Evolutionary conservation across 2,888 invertebrate species (phyloP).

Genomic region (Philereme vetulata): DNA sequence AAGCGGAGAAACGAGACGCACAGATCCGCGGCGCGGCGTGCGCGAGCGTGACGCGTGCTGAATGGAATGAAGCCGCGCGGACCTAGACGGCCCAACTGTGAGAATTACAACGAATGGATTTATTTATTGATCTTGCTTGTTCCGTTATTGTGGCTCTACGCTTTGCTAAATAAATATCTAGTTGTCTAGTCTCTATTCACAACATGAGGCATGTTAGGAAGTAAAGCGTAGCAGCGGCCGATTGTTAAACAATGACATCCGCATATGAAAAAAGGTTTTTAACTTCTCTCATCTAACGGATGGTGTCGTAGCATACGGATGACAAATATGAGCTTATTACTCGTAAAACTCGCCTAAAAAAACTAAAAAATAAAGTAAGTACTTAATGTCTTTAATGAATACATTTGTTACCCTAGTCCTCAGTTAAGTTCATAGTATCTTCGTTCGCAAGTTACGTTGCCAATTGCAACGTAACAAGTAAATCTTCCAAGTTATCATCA

Average conservation of each 20-base stretch:
- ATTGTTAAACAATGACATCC: slow-evolving; percentile 57
- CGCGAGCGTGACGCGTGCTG: slow-evolving; percentile 59
- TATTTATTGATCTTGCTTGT: slow-evolving; percentile 79
- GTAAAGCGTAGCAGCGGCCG: slow-evolving; percentile 34
- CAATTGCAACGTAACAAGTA: neutral
- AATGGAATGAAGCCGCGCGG: slow-evolving; percentile 78
- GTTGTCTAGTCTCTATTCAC: slow-evolving; percentile 48
- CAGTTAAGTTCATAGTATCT: too few species aligned
- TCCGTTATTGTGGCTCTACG: slow-evolving; percentile 71
- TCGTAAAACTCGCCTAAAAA: slow-evolving; percentile 20
- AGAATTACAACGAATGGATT: slow-evolving; percentile 81
- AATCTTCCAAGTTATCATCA: too few species aligned
- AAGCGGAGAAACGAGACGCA: slow-evolving; percentile 62
- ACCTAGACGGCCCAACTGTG: slow-evolving; percentile 63
- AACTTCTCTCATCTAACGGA: slow-evolving; percentile 25
- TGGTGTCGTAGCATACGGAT: slow-evolving; percentile 37
- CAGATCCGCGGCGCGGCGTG: slow-evolving; percentile 39
- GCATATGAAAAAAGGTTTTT: slow-evolving; percentile 42
- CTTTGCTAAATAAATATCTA: slow-evolving; percentile 62
- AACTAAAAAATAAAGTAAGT: too few species aligned
- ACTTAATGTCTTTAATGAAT: too few species aligned
- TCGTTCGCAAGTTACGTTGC: too few species aligned
- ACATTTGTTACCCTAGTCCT: neutral
- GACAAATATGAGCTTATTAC: slow-evolving; percentile 36
- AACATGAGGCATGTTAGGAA: slow-evolving; percentile 50